Percentiles rank a stretch among this genome's conserved stretches.
phyloP scores from a whole-genome alignment of 2,888 invertebrate species.

The Mesorhabditis sp. region DNA sequence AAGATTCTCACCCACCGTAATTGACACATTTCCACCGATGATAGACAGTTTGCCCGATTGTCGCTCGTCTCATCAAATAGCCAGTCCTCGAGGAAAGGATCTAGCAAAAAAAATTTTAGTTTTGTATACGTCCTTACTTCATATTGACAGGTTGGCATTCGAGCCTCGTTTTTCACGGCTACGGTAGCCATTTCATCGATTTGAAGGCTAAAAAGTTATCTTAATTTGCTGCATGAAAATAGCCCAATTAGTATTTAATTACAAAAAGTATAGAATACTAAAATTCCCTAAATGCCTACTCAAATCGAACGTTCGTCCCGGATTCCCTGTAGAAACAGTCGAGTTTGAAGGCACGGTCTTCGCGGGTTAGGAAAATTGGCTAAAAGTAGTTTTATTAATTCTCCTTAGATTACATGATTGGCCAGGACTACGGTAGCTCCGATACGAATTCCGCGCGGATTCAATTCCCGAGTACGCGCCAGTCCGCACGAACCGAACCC shows the following conservation, averaged over 20 bases:
- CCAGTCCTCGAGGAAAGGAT: neutral
- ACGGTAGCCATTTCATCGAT: neutral
- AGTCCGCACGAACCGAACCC: constrained; percentile 1
- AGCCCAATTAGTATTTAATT: no score
- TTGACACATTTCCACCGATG: neutral
- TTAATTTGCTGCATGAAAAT: neutral
- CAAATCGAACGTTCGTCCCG: neutral
- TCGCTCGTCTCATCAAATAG: neutral
- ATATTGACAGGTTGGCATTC: constrained; percentile 4
- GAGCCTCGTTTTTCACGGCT: neutral
- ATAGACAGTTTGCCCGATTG: neutral
- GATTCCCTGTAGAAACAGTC: neutral
- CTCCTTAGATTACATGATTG: neutral
- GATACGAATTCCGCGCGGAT: neutral
- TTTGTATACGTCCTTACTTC: neutral
- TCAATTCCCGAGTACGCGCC: neutral
- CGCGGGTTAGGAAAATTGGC: neutral
- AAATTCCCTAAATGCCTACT: neutral
- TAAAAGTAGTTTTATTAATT: neutral
- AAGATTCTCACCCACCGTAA: constrained; percentile 4
- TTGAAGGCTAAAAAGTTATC: neutral
- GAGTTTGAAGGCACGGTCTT: neutral
- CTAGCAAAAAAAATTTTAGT: neutral
- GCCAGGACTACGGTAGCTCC: neutral
- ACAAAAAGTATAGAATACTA: neutral